Percentiles rank a stretch among this genome's conserved stretches.
Evolutionary conservation across 2,797 vertebrate genomes (phyloP).

Genomic region (Anisognathus igniventris): DNA sequence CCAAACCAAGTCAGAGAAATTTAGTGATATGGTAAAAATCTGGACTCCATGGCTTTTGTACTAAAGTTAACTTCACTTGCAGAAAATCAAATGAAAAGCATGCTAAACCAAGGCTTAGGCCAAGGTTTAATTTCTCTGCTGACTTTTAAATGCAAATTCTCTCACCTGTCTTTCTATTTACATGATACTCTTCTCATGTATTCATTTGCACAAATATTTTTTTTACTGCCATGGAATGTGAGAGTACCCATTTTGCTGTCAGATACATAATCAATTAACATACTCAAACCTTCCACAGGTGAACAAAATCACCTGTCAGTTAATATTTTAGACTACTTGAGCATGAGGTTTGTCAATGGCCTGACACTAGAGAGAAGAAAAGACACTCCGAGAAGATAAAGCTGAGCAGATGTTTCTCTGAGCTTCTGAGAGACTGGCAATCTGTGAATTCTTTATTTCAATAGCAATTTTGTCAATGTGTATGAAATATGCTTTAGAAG

Average conservation of each 20-base stretch:
- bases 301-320: neutral
- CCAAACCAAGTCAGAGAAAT: neutral
- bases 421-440: neutral
- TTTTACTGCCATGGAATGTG: neutral
- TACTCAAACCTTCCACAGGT: slow-evolving; percentile 50
- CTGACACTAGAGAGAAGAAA: neutral
- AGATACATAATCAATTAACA: neutral
- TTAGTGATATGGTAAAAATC: neutral
- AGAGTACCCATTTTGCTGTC: neutral
- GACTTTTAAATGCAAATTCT: neutral
- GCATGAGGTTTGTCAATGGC: neutral
- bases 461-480: neutral
- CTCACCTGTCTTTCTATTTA: neutral
- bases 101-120: neutral
- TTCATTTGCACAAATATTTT: neutral
- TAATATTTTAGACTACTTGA: slow-evolving; percentile 13
- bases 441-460: neutral
- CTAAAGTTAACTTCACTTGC: neutral
- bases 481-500: neutral
- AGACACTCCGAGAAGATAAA: neutral
- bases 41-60: neutral
- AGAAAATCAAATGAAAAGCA: neutral
- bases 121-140: neutral
- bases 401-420: slow-evolving; percentile 44
- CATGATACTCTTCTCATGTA: neutral